Conservation (phyloP, 2,888 invertebrate species). For the Augiades crinisus region DNA sequence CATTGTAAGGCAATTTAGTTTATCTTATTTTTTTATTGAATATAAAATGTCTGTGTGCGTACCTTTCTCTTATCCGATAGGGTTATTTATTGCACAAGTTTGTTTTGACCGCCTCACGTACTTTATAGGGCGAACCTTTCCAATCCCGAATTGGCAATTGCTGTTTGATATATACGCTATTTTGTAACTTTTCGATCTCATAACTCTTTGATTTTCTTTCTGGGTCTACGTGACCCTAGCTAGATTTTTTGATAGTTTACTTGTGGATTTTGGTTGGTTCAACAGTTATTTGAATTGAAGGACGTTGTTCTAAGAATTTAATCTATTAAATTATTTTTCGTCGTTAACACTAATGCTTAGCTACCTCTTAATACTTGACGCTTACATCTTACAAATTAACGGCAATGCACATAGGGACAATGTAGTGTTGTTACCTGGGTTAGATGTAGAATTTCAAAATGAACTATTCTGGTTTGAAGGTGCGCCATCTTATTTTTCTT, state of each 20-base stretch:
- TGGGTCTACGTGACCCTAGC: constrained; percentile 27
- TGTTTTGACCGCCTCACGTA: constrained; percentile 80
- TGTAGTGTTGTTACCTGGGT: too few species aligned
- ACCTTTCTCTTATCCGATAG: constrained; percentile 76
- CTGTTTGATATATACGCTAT: constrained; percentile 76
- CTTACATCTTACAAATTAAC: too few species aligned
- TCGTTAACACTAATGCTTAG: too few species aligned
- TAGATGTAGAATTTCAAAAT: too few species aligned
- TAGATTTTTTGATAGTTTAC: constrained; percentile 9
- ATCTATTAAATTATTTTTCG: too few species aligned
- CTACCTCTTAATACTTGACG: too few species aligned
- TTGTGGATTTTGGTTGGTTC: constrained; percentile 4
- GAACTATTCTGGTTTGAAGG: too few species aligned
- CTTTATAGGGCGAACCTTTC: constrained; percentile 77
- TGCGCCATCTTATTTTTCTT: too few species aligned
- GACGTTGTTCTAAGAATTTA: too few species aligned
- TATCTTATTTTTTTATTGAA: constrained; percentile 77
- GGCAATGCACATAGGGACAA: too few species aligned
- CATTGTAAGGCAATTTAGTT: constrained; percentile 68
- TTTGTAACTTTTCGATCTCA: constrained; percentile 66
- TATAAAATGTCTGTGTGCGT: constrained; percentile 73
- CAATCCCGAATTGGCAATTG: constrained; percentile 77
- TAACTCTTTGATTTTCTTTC: constrained; percentile 60
- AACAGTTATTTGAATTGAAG: constrained; percentile 4
- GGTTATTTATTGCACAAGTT: constrained; percentile 79